Conservation (phyloP, 2,888 invertebrate species). For the Sminthurides aquaticus region DNA sequence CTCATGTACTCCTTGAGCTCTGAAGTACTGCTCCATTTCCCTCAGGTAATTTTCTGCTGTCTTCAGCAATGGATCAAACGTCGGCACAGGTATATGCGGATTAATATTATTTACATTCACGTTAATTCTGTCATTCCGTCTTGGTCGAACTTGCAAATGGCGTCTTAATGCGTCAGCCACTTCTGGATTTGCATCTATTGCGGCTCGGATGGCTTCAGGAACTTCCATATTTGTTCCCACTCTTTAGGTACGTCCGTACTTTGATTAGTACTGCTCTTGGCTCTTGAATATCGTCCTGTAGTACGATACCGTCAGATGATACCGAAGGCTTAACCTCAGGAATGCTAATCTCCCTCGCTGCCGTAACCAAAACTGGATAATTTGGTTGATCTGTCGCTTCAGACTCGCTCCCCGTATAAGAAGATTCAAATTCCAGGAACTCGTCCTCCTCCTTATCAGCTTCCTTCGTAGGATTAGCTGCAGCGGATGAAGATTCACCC, state of each 20-base stretch:
- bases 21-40: constrained; percentile 19
- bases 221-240: not conserved
- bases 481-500: no score
- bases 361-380: no score
- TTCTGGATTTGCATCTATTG: not conserved
- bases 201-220: not conserved
- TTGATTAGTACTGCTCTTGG: no score
- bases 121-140: not conserved
- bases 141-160: not conserved
- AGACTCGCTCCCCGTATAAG: no score
- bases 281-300: no score
- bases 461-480: no score
- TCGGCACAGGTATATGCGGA: constrained; percentile 12
- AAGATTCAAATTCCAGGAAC: no score
- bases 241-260: not conserved
- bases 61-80: not conserved
- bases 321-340: no score
- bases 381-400: no score
- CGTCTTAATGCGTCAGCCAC: not conserved
- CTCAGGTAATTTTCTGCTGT: constrained; percentile 15
- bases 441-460: no score
- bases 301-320: no score
- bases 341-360: no score
- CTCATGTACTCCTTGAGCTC: not conserved
- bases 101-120: constrained; percentile 12